Evolutionary conservation across 1,140 invertebrate genomes (phyloP), one percentile per base, ranked within the genome.

Genomic region (Drosophila miranda): DNA sequence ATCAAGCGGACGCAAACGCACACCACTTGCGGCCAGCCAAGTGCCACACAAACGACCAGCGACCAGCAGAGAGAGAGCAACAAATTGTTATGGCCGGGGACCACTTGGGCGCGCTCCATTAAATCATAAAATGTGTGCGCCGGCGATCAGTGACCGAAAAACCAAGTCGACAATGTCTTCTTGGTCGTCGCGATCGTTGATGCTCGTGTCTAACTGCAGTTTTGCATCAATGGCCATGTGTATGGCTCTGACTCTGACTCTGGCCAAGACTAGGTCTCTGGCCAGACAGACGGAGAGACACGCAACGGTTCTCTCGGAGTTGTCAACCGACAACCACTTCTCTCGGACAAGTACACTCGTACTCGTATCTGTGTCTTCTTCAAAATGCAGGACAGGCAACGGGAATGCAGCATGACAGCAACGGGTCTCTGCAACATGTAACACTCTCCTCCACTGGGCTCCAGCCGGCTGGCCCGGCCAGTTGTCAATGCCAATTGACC

Each of bases 71-170:
- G 63, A 62, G 57, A 62, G 38, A 72, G 69, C 50, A 16, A 50
- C 59, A 83, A 78, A 78, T 74, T 44, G 62, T 53, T 69, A 59
- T 83, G 67, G 67, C 43, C 58, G 63, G 62, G 46, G 56, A 41
- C 38, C 78, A 80, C 72, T 83, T 83, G 72, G 62, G 66, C 48
- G 52, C 79, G 76, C 72, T 80, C 81, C 80, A 84, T 84, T 84
- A 74, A 84, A 77, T 84, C 71, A 80, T 69, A 75, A 79, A 46
- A 71, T 61, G 59, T 45, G 49, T 45, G 49, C 46, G 74, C 68
- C 48, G 52, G 71, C 72, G 81, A 75, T 57, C 58, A 75, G 46
- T 75, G 78, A 68, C 77, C 71, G 72, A 74, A 75, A 68, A 79
- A 48, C 43, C 50, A 50, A 49, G 57, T 56, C 45, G 69, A 49